Base-by-base conservation (phyloP, 1,140 invertebrate species). In the Drosophila ironensis region DNA sequence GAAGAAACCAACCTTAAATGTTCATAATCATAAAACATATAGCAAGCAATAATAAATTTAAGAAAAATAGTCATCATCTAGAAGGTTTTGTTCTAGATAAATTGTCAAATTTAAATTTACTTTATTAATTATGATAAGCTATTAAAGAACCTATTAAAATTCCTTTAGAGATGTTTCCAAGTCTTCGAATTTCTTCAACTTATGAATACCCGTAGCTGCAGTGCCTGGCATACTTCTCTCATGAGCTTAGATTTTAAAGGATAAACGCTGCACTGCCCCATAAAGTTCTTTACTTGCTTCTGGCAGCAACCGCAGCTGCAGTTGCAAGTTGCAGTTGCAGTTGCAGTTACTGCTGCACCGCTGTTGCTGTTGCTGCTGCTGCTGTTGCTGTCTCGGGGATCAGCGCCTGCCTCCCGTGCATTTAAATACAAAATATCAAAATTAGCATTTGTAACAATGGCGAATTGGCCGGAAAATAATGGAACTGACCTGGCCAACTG, bases 391-490 rank as follows among this genome's bases (percentile, higher is more conserved):
- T 44, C 28, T 24, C 42, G 37, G 20, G 35, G 40, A 50, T 60
- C 66, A 51, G 53, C 56, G 40, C 53, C 64, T 52, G 56, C 61
- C 50, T 54, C 33, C 45, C 50, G 53, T 84, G 60, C 81, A 84
- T 84, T 84, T 80, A 84, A 84, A 84, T 84, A 80, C 73, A 86
- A 80, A 84, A 84, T 86, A 81, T 87, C 71, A 86, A 86, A 86
- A 86, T 86, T 86, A 86, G 80, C 80, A 86, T 86, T 86, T 87
- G 81, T 87, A 86, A 86, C 80, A 86, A 86, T 86, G 75, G 80
- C 81, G 80, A 87, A 86, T 87, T 86, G 81, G 81, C 75, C 53
- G 38, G 53, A 84, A 87, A 87, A 81, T 87, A 86, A 86, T 86
- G 75, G 80, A 69, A 75, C 80, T 86, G 80, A 84, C 80, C 80